phyloP scores from a whole-genome alignment of 2,113 vertebrate species.

The Actenoides lindsayi region DNA sequence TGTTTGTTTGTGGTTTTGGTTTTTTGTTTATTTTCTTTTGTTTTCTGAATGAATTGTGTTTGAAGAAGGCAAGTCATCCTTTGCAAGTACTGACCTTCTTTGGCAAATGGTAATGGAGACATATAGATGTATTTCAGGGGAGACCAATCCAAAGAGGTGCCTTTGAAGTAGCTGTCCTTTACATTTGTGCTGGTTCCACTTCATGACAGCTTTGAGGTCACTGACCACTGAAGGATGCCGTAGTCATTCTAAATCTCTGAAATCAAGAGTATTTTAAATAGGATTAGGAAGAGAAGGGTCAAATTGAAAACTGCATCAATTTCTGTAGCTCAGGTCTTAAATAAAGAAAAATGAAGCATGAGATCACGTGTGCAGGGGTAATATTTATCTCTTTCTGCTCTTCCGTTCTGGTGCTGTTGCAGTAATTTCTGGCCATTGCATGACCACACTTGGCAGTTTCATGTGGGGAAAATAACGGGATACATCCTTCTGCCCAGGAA shows the following conservation, averaged over 20 bases:
- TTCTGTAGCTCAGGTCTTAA: neutral
- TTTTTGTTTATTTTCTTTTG: neutral
- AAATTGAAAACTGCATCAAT: neutral
- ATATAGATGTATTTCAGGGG: neutral
- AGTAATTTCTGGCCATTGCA: neutral
- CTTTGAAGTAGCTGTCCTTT: neutral
- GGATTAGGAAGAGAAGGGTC: neutral
- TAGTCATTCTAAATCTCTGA: neutral
- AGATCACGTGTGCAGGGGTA: neutral
- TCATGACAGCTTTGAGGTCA: neutral
- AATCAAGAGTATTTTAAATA: slow-evolving; percentile 2
- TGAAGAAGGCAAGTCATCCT: neutral
- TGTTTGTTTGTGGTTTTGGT: neutral
- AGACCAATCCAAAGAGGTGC: neutral
- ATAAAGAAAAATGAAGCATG: neutral
- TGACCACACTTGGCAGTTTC: neutral
- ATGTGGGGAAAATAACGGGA: neutral
- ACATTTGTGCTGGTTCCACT: neutral
- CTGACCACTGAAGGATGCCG: neutral
- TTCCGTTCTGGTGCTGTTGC: neutral
- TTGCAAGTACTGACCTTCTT: neutral
- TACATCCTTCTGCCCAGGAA: neutral
- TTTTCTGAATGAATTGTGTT: neutral
- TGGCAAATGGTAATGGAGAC: neutral
- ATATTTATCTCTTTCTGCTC: neutral